Base-by-base conservation (phyloP, 2,797 vertebrate species). In the Okamejei kenojei region DNA sequence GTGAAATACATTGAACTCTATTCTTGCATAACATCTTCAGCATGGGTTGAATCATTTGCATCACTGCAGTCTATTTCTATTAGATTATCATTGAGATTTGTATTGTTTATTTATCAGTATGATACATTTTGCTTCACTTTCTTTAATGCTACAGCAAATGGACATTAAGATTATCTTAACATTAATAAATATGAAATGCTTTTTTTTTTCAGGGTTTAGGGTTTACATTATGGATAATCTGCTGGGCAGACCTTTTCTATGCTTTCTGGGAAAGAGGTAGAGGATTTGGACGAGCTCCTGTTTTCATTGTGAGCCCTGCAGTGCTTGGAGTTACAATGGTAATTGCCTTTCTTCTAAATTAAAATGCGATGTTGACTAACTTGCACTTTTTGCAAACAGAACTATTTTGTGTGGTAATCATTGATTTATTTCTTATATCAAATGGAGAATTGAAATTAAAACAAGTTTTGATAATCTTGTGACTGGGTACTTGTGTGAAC, bases 191-290 rank as follows among this genome's bases (percentile, higher is more conserved):
- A 74, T 21, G 17, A 21, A 74, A 23, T 74, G 23, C 19, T 74
- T 74, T 74, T 93, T 90, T 94, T 6, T 95, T 96, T 0, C 95
- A 99, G 99, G 97, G 96, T 94, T 96, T 98, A 93, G 98, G 97
- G 29, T 95, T 98, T 94, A 94, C 98, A 17, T 95, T 99, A 92
- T 99, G 99, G 99, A 95, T 98, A 26, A 94, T 98, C 97, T 99
- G 99, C 97, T 99, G 99, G 99, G 96, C 98, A 97, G 98, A 99
- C 96, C 97, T 99, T 93, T 99, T 98, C 95, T 99, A 98, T 96
- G 97, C 98, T 97, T 98, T 99, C 97, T 98, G 97, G 97, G 97
- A 99, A 97, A 98, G 97, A 97, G 97, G 94, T 96, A 93, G 95
- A 93, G 96, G 95, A 93, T 79, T 93, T 73, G 93, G 95, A 29